Base-by-base conservation (phyloP, 1,140 invertebrate genomes). In the Zaprionus taronus region DNA sequence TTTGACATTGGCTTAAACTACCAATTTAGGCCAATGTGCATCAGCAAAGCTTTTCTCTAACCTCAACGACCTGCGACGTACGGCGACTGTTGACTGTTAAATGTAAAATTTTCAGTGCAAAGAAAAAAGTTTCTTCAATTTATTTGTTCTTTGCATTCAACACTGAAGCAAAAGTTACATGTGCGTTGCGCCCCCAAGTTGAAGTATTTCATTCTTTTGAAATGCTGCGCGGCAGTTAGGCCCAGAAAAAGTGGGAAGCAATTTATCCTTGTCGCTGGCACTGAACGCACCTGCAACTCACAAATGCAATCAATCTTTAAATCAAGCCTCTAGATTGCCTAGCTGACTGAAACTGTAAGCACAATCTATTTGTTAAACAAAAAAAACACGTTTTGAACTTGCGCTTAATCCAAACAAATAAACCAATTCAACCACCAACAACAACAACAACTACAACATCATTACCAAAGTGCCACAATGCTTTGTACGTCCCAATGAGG, bases 401-500 rank as follows among this genome's bases (percentile, higher is more conserved):
- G 70, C 64, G 81, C 84, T 81, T 85, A 85, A 90, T 82, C 76
- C 58, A 71, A 89, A 47, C 41, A 47, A 87, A 69, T 63, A 82
- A 90, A 80, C 75, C 79, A 90, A 85, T 91, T 81, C 78, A 79
- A 83, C 86, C 58, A 82, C 53, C 64, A 57, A 76, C 51, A 75
- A 93, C 93, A 24, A 24, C 24, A 34, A 34, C 31, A 34, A 34
- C 31, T 34, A 34, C 31, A 91, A 93, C 67, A 71, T 17, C n/a
- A 47, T 9, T 20, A 80, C 31, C 24, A 78, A 95, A 98, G 99
- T 99, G 93, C 98, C 99, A 91, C 99, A 99, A 95, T 99, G 98
- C 94, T 99, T 99, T 95, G 97, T 99, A 70, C 95, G 99, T 92
- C 99, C 99, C 36, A 99, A 99, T 93, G 99, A 99, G 93, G 97